Conservation (phyloP, 1,140 invertebrate genomes). For the Agraylea sexmaculata region DNA sequence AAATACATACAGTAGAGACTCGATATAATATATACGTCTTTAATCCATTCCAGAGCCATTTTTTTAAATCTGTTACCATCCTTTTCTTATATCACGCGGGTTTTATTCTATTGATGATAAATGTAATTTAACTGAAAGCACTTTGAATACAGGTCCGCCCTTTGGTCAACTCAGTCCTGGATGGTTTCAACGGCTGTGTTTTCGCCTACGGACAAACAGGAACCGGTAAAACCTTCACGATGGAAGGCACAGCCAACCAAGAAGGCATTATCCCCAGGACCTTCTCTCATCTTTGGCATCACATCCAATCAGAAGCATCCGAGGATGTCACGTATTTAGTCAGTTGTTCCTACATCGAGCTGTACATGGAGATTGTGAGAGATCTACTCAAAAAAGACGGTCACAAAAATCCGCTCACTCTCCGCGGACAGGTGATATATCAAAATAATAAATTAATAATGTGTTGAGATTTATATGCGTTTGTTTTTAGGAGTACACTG, state of each 20-base stretch:
- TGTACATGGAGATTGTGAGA: slow-evolving; percentile 87
- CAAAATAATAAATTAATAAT: background rate
- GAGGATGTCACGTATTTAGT: slow-evolving; percentile 86
- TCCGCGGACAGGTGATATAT: slow-evolving; percentile 33
- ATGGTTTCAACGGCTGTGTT: slow-evolving; percentile 93
- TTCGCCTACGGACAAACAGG: slow-evolving; percentile 96
- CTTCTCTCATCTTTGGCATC: slow-evolving; percentile 92
- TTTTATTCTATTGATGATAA: background rate
- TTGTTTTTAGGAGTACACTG: slow-evolving; percentile 52
- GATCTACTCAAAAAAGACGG: slow-evolving; percentile 84
- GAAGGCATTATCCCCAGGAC: slow-evolving; percentile 87
- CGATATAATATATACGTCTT: too few relatives aligned
- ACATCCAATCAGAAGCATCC: slow-evolving; percentile 66
- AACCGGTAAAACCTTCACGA: slow-evolving; percentile 89
- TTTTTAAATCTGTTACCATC: too few relatives aligned
- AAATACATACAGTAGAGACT: too few relatives aligned
- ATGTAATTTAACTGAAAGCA: background rate
- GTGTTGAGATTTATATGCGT: slow-evolving; percentile 1
- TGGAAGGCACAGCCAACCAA: slow-evolving; percentile 72
- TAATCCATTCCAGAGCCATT: too few relatives aligned
- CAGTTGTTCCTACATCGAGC: slow-evolving; percentile 85
- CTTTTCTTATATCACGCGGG: background rate
- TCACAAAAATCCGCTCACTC: slow-evolving; percentile 35
- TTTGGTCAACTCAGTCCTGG: slow-evolving; percentile 89
- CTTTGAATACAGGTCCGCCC: slow-evolving; percentile 55